These are phyloP conservation scores for Drosophila rellima DNA, from an alignment of 2,888 invertebrate species.

Conservation along the genomic window DNA sequence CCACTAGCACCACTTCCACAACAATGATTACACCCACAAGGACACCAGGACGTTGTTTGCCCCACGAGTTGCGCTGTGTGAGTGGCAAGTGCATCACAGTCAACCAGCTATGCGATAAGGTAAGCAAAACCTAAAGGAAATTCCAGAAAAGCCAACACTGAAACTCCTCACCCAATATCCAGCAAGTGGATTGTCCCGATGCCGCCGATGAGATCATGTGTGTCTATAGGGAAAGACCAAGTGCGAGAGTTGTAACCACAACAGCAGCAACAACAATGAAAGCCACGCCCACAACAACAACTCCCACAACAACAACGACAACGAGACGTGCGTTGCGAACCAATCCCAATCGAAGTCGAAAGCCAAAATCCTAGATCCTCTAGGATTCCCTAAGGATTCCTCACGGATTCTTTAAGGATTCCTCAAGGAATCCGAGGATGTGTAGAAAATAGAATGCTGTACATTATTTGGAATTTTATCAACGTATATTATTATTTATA, in stretches of 20 bases:
- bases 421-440: background rate
- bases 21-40: slow-evolving; percentile 38
- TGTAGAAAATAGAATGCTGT: slow-evolving; percentile 9
- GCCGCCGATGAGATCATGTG: slow-evolving; percentile 89
- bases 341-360: slow-evolving; percentile 80
- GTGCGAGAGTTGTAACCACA: slow-evolving; percentile 49
- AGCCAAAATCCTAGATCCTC: slow-evolving; percentile 69
- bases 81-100: slow-evolving; percentile 89
- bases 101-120: slow-evolving; percentile 88
- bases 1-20: slow-evolving; percentile 1
- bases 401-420: background rate
- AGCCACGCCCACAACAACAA: slow-evolving; percentile 20
- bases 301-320: slow-evolving; percentile 32
- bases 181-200: slow-evolving; percentile 87
- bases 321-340: slow-evolving; percentile 72
- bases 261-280: slow-evolving; percentile 23
- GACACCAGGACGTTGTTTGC: slow-evolving; percentile 52
- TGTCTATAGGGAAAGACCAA: slow-evolving; percentile 86
- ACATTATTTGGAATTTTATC: slow-evolving; percentile 30
- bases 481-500: slow-evolving; percentile 39
- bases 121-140: slow-evolving; percentile 36
- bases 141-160: background rate
- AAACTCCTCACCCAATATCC: slow-evolving; percentile 7
- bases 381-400: background rate
- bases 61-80: slow-evolving; percentile 88